A percentile compares a stretch with the other conserved stretches of the same genome.
These are phyloP conservation scores for Apotomis capreana DNA, from an alignment of 2,888 invertebrate genomes.

Conservation along the genomic window DNA sequence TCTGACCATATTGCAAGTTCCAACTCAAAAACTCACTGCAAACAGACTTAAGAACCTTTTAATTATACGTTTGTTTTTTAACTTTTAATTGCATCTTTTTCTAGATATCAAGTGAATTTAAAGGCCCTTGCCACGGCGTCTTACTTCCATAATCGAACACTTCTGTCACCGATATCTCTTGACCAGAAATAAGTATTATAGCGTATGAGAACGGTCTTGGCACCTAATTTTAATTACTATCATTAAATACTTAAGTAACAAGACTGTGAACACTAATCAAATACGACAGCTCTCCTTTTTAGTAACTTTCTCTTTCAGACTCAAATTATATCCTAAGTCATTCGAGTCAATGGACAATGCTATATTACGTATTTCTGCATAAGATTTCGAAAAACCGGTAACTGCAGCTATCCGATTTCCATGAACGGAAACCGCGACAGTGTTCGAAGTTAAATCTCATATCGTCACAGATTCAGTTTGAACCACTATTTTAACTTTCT, in stretches of 20 bases:
- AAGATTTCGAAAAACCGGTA: conserved; percentile 10
- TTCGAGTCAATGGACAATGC: background rate
- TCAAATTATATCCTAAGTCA: background rate
- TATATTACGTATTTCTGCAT: conserved; percentile 9
- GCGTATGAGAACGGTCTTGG: background rate
- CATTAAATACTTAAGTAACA: no score
- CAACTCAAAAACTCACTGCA: background rate
- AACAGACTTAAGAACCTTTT: background rate
- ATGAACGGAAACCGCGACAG: conserved; percentile 24
- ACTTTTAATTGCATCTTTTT: background rate
- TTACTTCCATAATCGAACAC: conserved; percentile 26
- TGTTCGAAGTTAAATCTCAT: conserved; percentile 30
- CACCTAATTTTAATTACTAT: no score
- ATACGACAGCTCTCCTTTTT: background rate
- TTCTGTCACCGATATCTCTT: conserved; percentile 3
- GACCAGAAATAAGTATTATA: conserved; percentile 19
- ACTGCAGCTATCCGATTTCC: conserved; percentile 33
- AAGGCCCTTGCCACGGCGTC: conserved; percentile 20
- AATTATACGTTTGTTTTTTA: no score
- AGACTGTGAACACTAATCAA: background rate
- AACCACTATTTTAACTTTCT: conserved; percentile 29
- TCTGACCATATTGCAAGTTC: background rate
- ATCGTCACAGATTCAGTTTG: conserved; percentile 31
- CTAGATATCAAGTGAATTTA: conserved; percentile 23
- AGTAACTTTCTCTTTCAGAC: background rate